Evolutionary conservation across 2,113 vertebrate genomes (phyloP), one percentile per base, ranked within the genome.

Genomic region (Collichthys lucidus): DNA sequence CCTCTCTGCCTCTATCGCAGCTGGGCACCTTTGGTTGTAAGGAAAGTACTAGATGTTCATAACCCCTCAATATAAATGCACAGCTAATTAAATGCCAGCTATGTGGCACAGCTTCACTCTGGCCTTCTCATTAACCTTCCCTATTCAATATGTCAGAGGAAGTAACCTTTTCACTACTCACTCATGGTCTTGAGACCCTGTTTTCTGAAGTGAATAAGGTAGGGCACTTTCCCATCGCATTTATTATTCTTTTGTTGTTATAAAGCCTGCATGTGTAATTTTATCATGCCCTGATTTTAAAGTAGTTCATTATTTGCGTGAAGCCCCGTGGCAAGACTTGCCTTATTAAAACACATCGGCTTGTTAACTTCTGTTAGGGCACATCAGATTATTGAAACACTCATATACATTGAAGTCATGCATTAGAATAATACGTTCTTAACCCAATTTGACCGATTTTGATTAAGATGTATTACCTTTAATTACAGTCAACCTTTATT

Each of bases 61-160:
- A 83, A 79, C 57, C 57, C 78, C 84, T 85, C 85, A 56, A 68
- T 88, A 76, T 77, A 74, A 81, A 88, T 44, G 67, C 72, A 67
- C n/a, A 59, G 82, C 84, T 92, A 87, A 92, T 92, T 88, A 91
- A 92, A 92, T 88, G 84, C 64, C 86, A 91, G 80, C 78, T 67
- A 19, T 71, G 80, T 89, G 89, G 65, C 66, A 66, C 67, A 74
- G 78, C 83, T 66, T 80, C 65, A 74, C 81, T 78, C 78, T 77
- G 79, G 85, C 75, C 83, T 82, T 22, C 85, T 90, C 88, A 93
- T 92, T 93, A 93, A 92, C 90, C 90, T 89, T 87, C 85, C 76
- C 22, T 47, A 57, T 88, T 90, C 88, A 78, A 79, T 90, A 87
- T 83, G 80, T 89, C 88, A 91, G 86, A 84, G 77, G 73, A 84